These are phyloP conservation scores for Coranthus polyacanthus DNA, from an alignment of 2,797 vertebrate species.

Conservation along the genomic window DNA sequence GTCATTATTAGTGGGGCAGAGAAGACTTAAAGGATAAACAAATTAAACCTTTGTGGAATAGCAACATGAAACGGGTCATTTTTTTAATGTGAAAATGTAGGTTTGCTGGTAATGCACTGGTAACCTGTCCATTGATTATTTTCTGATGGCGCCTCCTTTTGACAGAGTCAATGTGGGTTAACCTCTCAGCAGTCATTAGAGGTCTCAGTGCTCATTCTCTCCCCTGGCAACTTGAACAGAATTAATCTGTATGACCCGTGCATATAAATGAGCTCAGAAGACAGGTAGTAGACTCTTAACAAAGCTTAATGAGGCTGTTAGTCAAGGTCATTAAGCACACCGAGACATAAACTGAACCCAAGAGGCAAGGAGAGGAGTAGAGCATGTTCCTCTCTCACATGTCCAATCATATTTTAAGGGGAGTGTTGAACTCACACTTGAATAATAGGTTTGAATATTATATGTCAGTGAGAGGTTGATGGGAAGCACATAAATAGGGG, in stretches of 20 bases:
- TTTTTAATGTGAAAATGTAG: slow-evolving; percentile 15
- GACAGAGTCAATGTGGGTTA: slow-evolving; percentile 56
- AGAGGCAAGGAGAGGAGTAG: slow-evolving; percentile 41
- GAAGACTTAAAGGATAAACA: slow-evolving; percentile 23
- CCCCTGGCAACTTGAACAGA: slow-evolving; percentile 53
- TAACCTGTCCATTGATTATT: slow-evolving; percentile 25
- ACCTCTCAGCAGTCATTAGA: slow-evolving; percentile 43
- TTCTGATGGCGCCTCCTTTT: slow-evolving; percentile 29
- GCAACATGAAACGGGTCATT: neutral
- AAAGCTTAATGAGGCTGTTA: slow-evolving; percentile 71
- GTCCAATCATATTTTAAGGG: slow-evolving; percentile 41
- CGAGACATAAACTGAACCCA: slow-evolving; percentile 46
- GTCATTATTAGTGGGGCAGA: slow-evolving; percentile 35
- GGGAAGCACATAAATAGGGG: neutral
- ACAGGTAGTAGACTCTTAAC: slow-evolving; percentile 64
- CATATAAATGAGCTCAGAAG: slow-evolving; percentile 72
- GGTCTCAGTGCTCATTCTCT: slow-evolving; percentile 38
- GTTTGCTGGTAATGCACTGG: neutral
- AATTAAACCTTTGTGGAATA: slow-evolving; percentile 28
- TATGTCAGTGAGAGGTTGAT: neutral
- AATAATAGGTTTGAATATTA: slow-evolving; percentile 42
- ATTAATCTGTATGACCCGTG: slow-evolving; percentile 67
- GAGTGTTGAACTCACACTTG: slow-evolving; percentile 22
- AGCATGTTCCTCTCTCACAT: slow-evolving; percentile 23
- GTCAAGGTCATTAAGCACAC: slow-evolving; percentile 66